phyloP scores from a whole-genome alignment of 2,113 vertebrate species.

The Sarotherodon lohbergeri region DNA sequence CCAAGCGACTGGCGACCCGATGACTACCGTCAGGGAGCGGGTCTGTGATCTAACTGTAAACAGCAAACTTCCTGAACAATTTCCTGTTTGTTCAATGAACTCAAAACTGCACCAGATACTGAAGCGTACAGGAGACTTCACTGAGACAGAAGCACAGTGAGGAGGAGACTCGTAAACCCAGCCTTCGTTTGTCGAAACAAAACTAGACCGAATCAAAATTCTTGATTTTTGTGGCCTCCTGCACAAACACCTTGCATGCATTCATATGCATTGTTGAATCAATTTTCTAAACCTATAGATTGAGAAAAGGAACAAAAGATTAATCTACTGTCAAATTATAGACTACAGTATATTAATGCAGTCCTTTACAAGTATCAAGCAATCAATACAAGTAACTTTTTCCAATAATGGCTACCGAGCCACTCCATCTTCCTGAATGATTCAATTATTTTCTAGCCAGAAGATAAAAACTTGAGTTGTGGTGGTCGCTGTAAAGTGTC shows the following conservation, averaged over 20 bases:
- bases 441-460: not conserved
- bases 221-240: not conserved
- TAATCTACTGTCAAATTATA: conserved; percentile 1
- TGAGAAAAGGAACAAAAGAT: not conserved
- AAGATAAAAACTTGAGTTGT: not conserved
- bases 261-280: not conserved
- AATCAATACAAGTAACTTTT: not conserved
- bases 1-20: not conserved
- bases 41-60: conserved; percentile 3
- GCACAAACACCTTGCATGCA: not conserved
- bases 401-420: not conserved
- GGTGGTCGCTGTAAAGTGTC: not conserved
- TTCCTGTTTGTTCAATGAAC: conserved; percentile 20
- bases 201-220: not conserved
- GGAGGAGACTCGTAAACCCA: not conserved
- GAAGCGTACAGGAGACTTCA: not conserved
- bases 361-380: not conserved
- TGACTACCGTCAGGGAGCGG: not conserved
- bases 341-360: conserved; percentile 2
- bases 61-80: conserved; percentile 18
- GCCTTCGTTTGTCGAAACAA: not conserved
- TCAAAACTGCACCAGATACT: conserved; percentile 10
- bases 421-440: not conserved
- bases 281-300: not conserved
- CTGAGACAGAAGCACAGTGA: not conserved